phyloP scores from a whole-genome alignment of 1,140 invertebrate species.

The Camponotus vicinus region DNA sequence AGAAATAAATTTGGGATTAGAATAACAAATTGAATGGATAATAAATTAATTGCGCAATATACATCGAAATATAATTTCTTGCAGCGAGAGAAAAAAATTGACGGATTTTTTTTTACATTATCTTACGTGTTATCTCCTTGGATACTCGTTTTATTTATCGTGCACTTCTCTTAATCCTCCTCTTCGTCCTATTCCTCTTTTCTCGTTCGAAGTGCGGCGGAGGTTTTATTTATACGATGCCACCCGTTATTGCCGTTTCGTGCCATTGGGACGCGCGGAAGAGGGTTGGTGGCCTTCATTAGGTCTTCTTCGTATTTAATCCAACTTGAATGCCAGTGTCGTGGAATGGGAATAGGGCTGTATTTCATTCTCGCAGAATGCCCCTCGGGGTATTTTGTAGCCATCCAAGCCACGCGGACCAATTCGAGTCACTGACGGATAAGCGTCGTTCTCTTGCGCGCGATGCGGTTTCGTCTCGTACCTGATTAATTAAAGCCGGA shows the following conservation, averaged over 20 bases:
- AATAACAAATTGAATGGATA: too few relatives aligned
- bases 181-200: not conserved
- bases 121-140: not conserved
- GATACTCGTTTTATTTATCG: conserved; percentile 44
- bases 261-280: conserved; percentile 19
- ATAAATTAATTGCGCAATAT: too few relatives aligned
- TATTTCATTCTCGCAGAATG: conserved; percentile 7
- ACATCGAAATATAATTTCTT: too few relatives aligned
- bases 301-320: conserved; percentile 71
- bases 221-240: conserved; percentile 57
- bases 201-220: not conserved
- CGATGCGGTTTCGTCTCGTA: conserved; percentile 6
- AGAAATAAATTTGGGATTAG: too few relatives aligned
- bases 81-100: too few relatives aligned
- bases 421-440: conserved; percentile 58
- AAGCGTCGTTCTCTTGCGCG: conserved; percentile 61
- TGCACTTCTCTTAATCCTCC: conserved; percentile 21
- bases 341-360: conserved; percentile 39
- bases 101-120: not conserved
- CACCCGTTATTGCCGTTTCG: conserved; percentile 43
- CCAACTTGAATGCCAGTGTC: conserved; percentile 60
- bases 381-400: conserved; percentile 64
- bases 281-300: conserved; percentile 61
- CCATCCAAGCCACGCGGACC: conserved; percentile 36
- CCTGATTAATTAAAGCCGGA: conserved; percentile 30